Conservation (phyloP, 2,888 invertebrate genomes). For the Dascillus cervinus region DNA sequence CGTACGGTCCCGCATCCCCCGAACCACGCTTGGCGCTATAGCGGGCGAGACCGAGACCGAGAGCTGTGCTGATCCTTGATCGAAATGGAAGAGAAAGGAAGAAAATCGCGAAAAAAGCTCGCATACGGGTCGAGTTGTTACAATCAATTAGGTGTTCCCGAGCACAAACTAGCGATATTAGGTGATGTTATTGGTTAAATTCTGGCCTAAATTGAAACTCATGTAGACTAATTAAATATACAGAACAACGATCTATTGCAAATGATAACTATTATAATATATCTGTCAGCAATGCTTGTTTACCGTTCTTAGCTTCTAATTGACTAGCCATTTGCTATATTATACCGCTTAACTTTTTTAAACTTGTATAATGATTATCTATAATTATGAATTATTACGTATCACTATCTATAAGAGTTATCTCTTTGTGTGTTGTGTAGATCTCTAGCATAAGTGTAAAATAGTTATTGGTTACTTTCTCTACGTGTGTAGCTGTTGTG, state of each 20-base stretch:
- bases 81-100: constrained; percentile 2
- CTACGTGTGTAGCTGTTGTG: constrained; percentile 44
- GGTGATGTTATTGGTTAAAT: constrained; percentile 28
- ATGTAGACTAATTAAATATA: constrained; percentile 44
- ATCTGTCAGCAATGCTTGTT: constrained; percentile 42
- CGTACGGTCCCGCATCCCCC: constrained; percentile 17
- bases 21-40: constrained; percentile 13
- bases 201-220: constrained; percentile 45
- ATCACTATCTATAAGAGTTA: constrained; percentile 40
- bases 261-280: constrained; percentile 35
- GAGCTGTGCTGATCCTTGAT: constrained; percentile 17
- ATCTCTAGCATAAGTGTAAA: constrained; percentile 38
- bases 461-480: constrained; percentile 43
- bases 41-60: constrained; percentile 16
- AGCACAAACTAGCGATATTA: constrained; percentile 34
- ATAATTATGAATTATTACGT: constrained; percentile 35
- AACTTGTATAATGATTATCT: constrained; percentile 26
- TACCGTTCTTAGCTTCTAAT: constrained; percentile 42
- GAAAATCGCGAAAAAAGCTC: constrained; percentile 10
- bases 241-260: constrained; percentile 45
- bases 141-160: constrained; percentile 27
- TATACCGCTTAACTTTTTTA: constrained; percentile 26
- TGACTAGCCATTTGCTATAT: constrained; percentile 37
- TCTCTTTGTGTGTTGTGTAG: constrained; percentile 46
- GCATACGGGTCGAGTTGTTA: constrained; percentile 21